phyloP scores from a whole-genome alignment of 1,140 invertebrate species.

The Drosophila arizonae region DNA sequence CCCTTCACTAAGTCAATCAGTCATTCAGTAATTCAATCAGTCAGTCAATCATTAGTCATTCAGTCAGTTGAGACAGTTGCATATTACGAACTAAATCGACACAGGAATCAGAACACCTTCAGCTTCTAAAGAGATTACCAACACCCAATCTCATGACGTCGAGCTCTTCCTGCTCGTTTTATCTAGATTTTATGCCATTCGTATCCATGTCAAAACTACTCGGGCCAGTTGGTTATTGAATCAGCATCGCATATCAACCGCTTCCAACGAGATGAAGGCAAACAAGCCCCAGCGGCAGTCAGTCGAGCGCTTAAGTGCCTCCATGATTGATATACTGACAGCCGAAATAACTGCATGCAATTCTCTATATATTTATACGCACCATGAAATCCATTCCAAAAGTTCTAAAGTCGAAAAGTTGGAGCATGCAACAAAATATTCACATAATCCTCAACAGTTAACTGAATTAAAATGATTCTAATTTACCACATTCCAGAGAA shows the following conservation, averaged over 20 bases:
- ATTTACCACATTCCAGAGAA: background rate
- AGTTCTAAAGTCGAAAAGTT: background rate
- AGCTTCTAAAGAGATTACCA: background rate
- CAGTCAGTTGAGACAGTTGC: too few relatives aligned
- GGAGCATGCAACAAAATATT: too few relatives aligned
- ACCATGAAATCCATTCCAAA: background rate
- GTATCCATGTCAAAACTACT: conserved; percentile 22
- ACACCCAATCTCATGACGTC: background rate
- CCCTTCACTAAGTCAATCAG: background rate
- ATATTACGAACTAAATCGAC: too few relatives aligned
- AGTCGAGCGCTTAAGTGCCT: conserved; percentile 13
- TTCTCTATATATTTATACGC: background rate
- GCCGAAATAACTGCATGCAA: background rate
- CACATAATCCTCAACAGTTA: background rate
- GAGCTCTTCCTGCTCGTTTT: background rate
- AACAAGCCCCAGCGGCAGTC: background rate
- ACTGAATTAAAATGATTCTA: background rate
- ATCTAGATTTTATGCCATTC: background rate
- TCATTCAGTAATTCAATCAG: background rate
- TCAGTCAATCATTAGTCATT: background rate
- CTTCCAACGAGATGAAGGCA: conserved; percentile 22
- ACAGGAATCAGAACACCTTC: too few relatives aligned
- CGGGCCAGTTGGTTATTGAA: conserved; percentile 31
- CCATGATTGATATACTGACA: conserved; percentile 22
- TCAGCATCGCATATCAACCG: conserved; percentile 22